A percentile compares a stretch with the other conserved stretches of the same genome.
Conservation (phyloP, 2,113 vertebrate genomes). For the Corydoras maculifer region DNA sequence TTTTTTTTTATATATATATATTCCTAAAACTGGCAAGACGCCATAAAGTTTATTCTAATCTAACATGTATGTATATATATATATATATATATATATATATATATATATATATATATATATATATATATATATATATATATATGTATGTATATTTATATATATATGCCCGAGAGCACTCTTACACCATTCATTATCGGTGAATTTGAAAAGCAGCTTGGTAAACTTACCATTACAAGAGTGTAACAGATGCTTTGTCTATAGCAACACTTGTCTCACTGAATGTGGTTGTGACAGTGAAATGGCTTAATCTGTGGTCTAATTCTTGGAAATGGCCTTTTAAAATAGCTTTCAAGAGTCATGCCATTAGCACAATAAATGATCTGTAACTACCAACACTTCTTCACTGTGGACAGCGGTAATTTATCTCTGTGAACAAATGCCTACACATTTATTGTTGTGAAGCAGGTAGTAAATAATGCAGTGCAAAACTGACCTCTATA, state of each 20-base stretch:
- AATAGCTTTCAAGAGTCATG: background rate
- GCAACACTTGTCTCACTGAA: background rate
- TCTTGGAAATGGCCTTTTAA: background rate
- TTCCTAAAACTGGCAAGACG: too few relatives aligned
- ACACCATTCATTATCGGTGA: too few relatives aligned
- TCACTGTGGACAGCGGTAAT: slow-evolving; percentile 10
- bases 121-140: too few relatives aligned
- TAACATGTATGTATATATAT: too few relatives aligned
- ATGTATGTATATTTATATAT: too few relatives aligned
- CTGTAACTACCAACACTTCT: background rate
- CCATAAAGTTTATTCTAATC: too few relatives aligned
- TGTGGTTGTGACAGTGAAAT: background rate
- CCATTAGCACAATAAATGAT: background rate
- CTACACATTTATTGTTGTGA: slow-evolving; percentile 10
- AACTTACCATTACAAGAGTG: background rate
- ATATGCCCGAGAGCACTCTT: too few relatives aligned
- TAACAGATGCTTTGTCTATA: background rate
- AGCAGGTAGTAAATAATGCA: slow-evolving; percentile 32
- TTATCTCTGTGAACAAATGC: slow-evolving; percentile 25
- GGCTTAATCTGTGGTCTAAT: background rate
- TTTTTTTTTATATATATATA: too few relatives aligned
- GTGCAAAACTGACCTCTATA: slow-evolving; percentile 24
- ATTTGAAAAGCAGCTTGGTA: background rate
- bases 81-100: too few relatives aligned
- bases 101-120: too few relatives aligned